A percentile compares a stretch with the other conserved stretches of the same genome.
Conservation (phyloP, 2,797 vertebrate species). For the Oryzias dopingdopingensis region DNA sequence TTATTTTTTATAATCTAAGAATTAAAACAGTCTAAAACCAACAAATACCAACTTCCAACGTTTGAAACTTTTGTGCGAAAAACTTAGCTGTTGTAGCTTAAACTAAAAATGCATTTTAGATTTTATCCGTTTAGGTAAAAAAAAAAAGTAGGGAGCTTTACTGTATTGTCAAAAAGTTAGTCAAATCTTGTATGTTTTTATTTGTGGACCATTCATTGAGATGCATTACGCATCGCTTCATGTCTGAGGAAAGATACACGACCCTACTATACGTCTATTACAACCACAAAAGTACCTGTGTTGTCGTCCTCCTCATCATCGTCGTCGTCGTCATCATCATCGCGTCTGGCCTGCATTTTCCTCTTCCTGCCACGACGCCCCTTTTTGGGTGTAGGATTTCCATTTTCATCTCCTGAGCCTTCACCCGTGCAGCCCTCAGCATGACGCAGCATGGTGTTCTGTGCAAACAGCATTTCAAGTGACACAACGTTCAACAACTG, state of each 20-base stretch:
- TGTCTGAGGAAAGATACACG: background rate
- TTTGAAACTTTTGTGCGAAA: too few relatives aligned
- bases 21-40: too few relatives aligned
- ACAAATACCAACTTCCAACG: too few relatives aligned
- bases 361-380: conserved; percentile 90
- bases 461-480: conserved; percentile 1
- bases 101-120: too few relatives aligned
- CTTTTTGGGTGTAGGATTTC: conserved; percentile 79
- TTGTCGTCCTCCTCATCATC: conserved; percentile 78
- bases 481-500: background rate
- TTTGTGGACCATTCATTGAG: background rate
- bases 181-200: too few relatives aligned
- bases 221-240: background rate
- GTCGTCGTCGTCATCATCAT: conserved; percentile 77
- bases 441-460: conserved; percentile 98
- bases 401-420: conserved; percentile 85
- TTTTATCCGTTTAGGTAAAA: too few relatives aligned
- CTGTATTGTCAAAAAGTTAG: too few relatives aligned
- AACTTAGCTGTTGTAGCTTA: too few relatives aligned
- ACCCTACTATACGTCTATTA: background rate
- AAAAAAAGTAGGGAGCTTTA: too few relatives aligned
- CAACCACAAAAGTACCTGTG: conserved; percentile 40
- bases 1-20: too few relatives aligned
- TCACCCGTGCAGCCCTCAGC: conserved; percentile 88
- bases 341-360: conserved; percentile 93